phyloP scores from a whole-genome alignment of 2,797 vertebrate genomes.

The Decapterus maruadsi region DNA sequence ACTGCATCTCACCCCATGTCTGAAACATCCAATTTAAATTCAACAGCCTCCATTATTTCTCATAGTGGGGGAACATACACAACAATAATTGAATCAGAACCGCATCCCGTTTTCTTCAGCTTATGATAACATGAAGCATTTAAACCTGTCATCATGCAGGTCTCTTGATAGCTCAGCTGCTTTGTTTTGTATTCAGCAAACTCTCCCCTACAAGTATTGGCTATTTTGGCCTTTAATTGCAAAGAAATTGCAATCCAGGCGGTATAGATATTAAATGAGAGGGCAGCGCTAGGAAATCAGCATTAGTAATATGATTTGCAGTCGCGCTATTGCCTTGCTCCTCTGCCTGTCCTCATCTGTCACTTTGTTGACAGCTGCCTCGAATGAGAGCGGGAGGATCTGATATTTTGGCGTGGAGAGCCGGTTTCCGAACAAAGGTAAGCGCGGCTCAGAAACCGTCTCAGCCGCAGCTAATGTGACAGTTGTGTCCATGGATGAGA shows the following conservation, averaged over 20 bases:
- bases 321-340: conserved; percentile 36
- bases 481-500: conserved; percentile 68
- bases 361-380: conserved; percentile 76
- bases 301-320: conserved; percentile 72
- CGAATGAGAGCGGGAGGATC: conserved; percentile 63
- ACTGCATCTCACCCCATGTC: conserved; percentile 29
- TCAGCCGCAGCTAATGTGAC: conserved; percentile 77
- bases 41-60: conserved; percentile 69
- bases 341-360: conserved; percentile 59
- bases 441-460: conserved; percentile 66
- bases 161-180: conserved; percentile 75
- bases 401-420: conserved; percentile 63
- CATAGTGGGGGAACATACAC: conserved; percentile 62
- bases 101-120: conserved; percentile 59
- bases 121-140: conserved; percentile 75
- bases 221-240: conserved; percentile 81
- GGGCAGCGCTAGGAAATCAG: conserved; percentile 39
- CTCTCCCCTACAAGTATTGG: conserved; percentile 50
- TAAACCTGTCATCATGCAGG: conserved; percentile 69
- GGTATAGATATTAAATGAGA: conserved; percentile 67
- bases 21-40: conserved; percentile 70
- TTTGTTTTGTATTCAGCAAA: conserved; percentile 73
- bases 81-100: conserved; percentile 74
- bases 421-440: conserved; percentile 61
- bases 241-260: conserved; percentile 75